Conservation (phyloP, 2,797 vertebrate species). For the Bradypodion pumilum region DNA sequence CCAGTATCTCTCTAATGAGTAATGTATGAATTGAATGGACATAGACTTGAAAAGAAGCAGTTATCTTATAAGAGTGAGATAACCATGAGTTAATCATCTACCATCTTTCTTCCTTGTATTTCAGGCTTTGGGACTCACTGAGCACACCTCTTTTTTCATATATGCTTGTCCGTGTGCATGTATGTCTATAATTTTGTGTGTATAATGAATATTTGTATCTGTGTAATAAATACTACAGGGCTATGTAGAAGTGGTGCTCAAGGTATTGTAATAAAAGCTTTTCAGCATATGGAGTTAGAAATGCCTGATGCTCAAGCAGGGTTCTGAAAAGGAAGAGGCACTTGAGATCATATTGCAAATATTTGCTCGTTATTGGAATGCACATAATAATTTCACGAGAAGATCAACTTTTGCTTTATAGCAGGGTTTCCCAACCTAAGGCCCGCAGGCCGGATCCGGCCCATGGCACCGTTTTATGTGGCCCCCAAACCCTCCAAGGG, state of each 20-base stretch:
- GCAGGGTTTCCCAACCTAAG: no score
- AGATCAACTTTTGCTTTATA: no score
- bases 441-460: no score
- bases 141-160: neutral
- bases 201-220: neutral
- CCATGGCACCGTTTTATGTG: no score
- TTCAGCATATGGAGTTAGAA: no score
- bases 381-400: no score
- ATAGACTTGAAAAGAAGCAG: neutral
- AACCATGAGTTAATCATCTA: conserved; percentile 5
- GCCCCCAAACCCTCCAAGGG: no score
- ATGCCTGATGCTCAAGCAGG: no score
- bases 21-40: neutral
- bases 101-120: neutral
- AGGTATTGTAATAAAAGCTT: no score
- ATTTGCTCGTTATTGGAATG: no score
- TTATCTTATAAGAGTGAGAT: neutral
- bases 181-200: neutral
- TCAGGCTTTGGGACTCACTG: neutral
- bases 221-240: neutral
- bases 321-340: no score
- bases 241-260: neutral
- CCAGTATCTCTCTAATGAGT: neutral
- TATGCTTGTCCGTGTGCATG: neutral
- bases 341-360: no score